Conservation (phyloP, 2,113 vertebrate genomes). For the rabbit (Oryctolagus cuniculus) region mOryCun1.1 NC_091434.1:73406001-73406500, state of each 20-base stretch:
- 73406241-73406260: background rate
- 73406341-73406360: background rate
- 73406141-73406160: background rate
- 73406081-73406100: no score
- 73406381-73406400: background rate
- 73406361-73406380: background rate
- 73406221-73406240: background rate
- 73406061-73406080: background rate
- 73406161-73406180: background rate
- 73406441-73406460: background rate
- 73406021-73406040: no score
- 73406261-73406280: background rate
- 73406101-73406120: background rate
- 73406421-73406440: background rate
- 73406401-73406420: background rate
- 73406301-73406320: constrained; percentile 11
- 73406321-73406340: constrained; percentile 7
- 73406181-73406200: background rate
- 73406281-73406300: background rate
- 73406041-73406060: background rate
- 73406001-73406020: background rate
- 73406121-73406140: background rate
- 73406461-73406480: background rate
- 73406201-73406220: background rate
- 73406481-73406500: background rate